A percentile compares a stretch with the other conserved stretches of the same genome.
These are phyloP conservation scores for Ascaphus truei DNA, from an alignment of 2,113 vertebrate genomes.

Conservation along the genomic window DNA sequence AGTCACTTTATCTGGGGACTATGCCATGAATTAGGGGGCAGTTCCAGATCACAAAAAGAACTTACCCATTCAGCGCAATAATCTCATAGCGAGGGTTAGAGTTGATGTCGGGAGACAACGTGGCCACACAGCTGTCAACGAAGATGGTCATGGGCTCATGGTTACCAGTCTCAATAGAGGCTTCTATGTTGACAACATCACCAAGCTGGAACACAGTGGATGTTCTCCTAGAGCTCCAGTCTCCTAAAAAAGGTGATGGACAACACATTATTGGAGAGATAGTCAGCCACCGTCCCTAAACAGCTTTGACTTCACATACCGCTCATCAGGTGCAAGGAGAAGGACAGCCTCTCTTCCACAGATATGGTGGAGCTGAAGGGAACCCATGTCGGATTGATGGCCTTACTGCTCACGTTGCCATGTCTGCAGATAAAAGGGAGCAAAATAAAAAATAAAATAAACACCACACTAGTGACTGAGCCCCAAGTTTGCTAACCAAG, in stretches of 20 bases:
- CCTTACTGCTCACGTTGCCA: conserved; percentile 60
- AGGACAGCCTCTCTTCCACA: conserved; percentile 46
- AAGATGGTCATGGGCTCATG: conserved; percentile 50
- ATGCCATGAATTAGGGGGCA: no score
- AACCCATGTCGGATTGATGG: conserved; percentile 64
- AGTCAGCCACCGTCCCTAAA: not conserved
- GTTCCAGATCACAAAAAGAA: no score
- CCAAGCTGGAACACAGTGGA: conserved; percentile 52
- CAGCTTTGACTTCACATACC: conserved; percentile 38
- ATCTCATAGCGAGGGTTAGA: conserved; percentile 48
- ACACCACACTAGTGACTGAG: no score
- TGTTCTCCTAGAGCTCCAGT: not conserved
- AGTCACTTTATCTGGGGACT: no score
- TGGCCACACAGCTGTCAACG: conserved; percentile 58
- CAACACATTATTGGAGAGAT: no score
- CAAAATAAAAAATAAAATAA: no score
- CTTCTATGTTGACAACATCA: conserved; percentile 49
- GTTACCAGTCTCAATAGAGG: conserved; percentile 44
- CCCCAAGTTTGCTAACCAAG: no score
- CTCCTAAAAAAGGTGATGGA: not conserved
- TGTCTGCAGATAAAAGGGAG: conserved; percentile 44
- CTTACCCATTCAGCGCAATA: conserved; percentile 49
- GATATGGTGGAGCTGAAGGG: conserved; percentile 55
- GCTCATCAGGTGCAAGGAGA: conserved; percentile 64
- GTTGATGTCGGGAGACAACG: not conserved